Evolutionary conservation across 2,113 vertebrate genomes (phyloP).

Genomic region (Promerops cafer): DNA sequence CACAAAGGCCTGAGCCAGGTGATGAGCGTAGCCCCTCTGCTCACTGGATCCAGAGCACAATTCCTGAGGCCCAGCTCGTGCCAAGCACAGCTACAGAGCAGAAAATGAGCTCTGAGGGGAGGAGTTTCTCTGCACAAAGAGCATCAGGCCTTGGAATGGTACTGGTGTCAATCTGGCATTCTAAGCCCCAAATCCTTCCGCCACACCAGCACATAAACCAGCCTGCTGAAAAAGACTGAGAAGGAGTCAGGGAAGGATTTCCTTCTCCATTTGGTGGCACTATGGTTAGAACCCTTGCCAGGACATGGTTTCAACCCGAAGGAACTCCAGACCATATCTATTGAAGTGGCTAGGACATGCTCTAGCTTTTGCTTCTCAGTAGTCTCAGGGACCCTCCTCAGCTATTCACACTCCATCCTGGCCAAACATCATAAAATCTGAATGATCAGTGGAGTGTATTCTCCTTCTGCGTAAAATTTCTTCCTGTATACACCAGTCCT

Average conservation of each 20-base stretch:
- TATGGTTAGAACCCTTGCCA: neutral
- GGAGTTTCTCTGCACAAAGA: neutral
- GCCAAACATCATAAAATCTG: neutral
- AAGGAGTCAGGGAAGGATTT: neutral
- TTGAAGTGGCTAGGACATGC: neutral
- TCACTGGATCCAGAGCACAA: neutral
- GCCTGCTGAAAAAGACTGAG: neutral
- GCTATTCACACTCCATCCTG: neutral
- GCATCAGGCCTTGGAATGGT: neutral
- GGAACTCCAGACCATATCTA: neutral
- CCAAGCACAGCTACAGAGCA: neutral
- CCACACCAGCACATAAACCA: neutral
- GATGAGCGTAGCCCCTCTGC: rapidly evolving
- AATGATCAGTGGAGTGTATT: neutral
- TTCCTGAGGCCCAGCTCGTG: neutral
- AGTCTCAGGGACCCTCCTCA: neutral
- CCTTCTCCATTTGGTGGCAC: neutral
- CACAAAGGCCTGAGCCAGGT: neutral
- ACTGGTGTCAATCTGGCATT: neutral
- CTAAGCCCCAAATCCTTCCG: neutral
- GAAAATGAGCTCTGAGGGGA: neutral
- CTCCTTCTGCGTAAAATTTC: neutral
- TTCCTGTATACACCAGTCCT: rapidly evolving
- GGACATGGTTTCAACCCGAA: neutral
- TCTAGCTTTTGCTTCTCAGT: neutral